Percentiles rank a stretch among this genome's conserved stretches.
Conservation (phyloP, 2,797 vertebrate species). For the Tapirus indicus region DNA sequence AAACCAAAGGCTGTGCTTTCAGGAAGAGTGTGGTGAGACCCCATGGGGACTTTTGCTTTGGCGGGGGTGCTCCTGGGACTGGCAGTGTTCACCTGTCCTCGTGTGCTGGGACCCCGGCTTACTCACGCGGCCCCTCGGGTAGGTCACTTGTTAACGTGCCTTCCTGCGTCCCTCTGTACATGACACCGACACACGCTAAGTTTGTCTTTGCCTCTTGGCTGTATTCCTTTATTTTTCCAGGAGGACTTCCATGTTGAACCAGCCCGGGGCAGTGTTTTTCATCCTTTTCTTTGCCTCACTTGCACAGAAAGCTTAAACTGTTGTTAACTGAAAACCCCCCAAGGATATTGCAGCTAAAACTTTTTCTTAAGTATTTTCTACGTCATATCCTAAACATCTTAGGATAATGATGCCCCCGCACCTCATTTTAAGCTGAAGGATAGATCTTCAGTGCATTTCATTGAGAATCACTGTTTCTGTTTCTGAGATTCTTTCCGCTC, state of each 20-base stretch:
- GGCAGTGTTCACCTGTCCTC: neutral
- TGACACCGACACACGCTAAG: fast-evolving
- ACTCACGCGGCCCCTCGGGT: fast-evolving
- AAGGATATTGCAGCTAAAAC: fast-evolving
- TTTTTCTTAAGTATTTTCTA: fast-evolving
- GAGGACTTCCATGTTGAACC: slow-evolving; percentile 81
- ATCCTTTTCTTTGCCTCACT: slow-evolving; percentile 74
- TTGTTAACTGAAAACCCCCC: neutral
- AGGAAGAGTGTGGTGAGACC: too few relatives aligned
- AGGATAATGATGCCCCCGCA: fast-evolving
- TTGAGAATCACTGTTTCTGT: too few relatives aligned
- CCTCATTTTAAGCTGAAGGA: fast-evolving
- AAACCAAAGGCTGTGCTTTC: too few relatives aligned
- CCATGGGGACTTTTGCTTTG: fast-evolving
- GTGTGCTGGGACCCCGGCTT: neutral
- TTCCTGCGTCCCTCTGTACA: neutral
- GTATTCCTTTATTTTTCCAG: neutral
- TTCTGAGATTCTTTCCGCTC: neutral
- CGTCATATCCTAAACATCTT: fast-evolving
- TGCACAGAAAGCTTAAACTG: neutral
- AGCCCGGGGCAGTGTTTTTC: slow-evolving; percentile 85
- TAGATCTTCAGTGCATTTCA: fast-evolving
- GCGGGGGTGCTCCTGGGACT: neutral
- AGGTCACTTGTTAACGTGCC: neutral
- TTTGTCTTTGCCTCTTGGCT: neutral